Percentiles rank a stretch among this genome's conserved stretches.
Conservation (phyloP, 2,797 vertebrate species). For the Lacerta viridis region DNA sequence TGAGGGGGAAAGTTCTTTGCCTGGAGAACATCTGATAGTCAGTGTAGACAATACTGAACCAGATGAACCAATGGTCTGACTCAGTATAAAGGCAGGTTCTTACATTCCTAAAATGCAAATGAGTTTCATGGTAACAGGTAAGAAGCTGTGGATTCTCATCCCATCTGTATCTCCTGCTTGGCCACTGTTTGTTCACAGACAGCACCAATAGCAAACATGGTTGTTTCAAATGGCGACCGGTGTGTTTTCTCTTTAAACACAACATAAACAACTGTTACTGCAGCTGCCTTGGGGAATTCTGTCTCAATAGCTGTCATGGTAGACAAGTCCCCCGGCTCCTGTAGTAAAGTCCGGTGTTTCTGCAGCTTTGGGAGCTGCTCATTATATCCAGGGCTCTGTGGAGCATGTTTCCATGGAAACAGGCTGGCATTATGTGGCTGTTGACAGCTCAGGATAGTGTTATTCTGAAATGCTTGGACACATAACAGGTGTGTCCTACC, state of each 20-base stretch:
- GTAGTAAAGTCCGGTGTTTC: neutral
- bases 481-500: conserved; percentile 70
- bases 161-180: conserved; percentile 6
- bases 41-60: too few species aligned
- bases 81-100: too few species aligned
- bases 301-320: neutral
- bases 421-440: conserved; percentile 64
- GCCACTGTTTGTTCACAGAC: neutral
- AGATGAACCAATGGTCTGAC: too few species aligned
- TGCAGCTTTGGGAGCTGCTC: conserved; percentile 47
- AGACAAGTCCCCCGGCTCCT: neutral
- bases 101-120: neutral
- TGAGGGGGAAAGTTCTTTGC: too few species aligned
- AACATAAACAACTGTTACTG: neutral
- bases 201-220: neutral
- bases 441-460: conserved; percentile 70
- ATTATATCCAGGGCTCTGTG: conserved; percentile 45
- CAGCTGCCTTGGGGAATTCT: neutral
- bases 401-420: conserved; percentile 75
- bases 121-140: neutral
- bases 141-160: neutral
- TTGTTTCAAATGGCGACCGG: neutral
- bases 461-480: conserved; percentile 70
- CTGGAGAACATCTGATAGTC: too few species aligned
- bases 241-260: neutral